Evolutionary conservation across 2,797 vertebrate genomes (phyloP).

Genomic region (Gymnothorax reevesii): DNA sequence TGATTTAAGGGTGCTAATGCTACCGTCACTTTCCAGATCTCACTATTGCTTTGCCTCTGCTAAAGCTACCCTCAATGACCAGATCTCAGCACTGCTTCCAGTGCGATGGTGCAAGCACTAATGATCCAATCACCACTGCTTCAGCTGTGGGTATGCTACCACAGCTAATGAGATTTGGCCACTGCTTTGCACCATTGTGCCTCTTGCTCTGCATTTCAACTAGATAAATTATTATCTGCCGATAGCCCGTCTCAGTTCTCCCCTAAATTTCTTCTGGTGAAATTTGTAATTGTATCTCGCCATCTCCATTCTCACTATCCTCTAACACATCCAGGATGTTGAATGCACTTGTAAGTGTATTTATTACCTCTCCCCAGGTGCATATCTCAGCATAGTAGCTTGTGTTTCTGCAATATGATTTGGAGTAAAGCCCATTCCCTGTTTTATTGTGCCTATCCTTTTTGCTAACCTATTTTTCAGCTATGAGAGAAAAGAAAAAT

Average conservation of each 20-base stretch:
- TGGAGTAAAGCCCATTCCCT: not conserved
- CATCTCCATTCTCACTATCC: not conserved
- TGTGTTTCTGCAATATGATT: conserved; percentile 1
- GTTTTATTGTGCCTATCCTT: conserved; percentile 2
- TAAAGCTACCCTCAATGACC: too few species aligned
- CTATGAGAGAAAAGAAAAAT: not conserved
- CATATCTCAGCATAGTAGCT: not conserved
- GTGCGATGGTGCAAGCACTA: too few species aligned
- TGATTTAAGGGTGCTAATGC: too few species aligned
- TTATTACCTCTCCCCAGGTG: conserved; percentile 1
- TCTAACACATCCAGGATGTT: not conserved
- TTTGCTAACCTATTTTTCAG: not conserved
- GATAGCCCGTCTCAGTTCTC: not conserved
- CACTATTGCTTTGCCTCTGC: not conserved
- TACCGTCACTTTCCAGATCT: not conserved
- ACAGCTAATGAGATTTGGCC: too few species aligned
- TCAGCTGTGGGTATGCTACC: not conserved
- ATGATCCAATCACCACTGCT: not conserved
- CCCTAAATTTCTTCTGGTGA: not conserved
- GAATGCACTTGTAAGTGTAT: not conserved
- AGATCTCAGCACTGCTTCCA: too few species aligned
- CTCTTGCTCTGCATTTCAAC: not conserved
- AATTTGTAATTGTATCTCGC: not conserved
- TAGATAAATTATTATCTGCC: not conserved
- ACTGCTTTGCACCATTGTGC: too few species aligned